These are phyloP conservation scores for Sciurus niger DNA, from an alignment of 2,113 vertebrate species.

Conservation along the genomic window DNA sequence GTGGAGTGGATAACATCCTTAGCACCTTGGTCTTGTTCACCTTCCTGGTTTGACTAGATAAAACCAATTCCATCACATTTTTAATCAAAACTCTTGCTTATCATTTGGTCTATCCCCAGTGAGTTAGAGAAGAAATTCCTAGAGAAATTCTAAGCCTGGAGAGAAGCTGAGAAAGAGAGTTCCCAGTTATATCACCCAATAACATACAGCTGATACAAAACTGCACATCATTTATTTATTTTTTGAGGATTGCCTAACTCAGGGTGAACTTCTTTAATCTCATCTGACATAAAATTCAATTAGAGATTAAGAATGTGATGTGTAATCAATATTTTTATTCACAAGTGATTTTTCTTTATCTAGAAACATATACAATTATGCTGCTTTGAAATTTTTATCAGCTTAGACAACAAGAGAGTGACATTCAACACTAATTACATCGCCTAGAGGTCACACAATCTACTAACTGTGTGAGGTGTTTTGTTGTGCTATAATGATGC, in stretches of 20 bases:
- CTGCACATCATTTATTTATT: background rate
- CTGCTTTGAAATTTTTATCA: slow-evolving; percentile 43
- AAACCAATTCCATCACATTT: background rate
- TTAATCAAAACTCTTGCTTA: slow-evolving; percentile 11
- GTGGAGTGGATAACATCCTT: too few species aligned
- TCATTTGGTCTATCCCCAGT: background rate
- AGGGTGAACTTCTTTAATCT: background rate
- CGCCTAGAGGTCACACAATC: background rate
- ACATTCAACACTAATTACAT: background rate
- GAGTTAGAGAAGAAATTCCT: background rate
- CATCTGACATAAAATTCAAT: background rate
- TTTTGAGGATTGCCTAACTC: slow-evolving; percentile 24
- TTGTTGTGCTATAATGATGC: background rate
- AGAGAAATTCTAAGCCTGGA: background rate
- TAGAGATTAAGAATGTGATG: background rate
- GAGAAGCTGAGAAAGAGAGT: background rate
- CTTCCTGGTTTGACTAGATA: background rate
- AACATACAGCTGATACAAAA: background rate
- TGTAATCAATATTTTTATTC: slow-evolving; percentile 57
- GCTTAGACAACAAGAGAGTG: background rate
- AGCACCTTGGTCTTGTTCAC: background rate
- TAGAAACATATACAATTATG: background rate
- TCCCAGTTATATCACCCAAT: too few species aligned
- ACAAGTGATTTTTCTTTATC: background rate
- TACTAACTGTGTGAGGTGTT: background rate